phyloP scores from a whole-genome alignment of 2,113 vertebrate species.

The Hemicordylus capensis region DNA sequence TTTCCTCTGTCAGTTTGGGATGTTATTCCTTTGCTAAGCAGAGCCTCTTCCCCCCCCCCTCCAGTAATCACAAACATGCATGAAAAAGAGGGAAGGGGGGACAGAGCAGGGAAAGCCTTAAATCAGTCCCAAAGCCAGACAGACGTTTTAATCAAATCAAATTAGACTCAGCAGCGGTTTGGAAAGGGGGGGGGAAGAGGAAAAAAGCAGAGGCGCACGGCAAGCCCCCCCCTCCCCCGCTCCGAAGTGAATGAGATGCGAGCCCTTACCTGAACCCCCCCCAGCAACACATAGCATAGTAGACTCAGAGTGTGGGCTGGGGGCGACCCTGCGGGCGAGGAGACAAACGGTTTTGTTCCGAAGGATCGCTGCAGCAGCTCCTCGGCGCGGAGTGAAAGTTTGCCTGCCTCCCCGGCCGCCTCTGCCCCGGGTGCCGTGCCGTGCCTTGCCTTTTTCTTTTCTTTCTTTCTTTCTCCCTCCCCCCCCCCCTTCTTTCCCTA shows the following conservation, averaged over 20 bases:
- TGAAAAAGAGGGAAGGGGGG: constrained; percentile 63
- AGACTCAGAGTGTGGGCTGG: constrained; percentile 57
- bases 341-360: constrained; percentile 20
- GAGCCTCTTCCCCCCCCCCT: constrained; percentile 29
- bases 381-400: constrained; percentile 34
- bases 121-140: constrained; percentile 70
- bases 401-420: constrained; percentile 30
- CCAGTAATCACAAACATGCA: constrained; percentile 73
- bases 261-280: constrained; percentile 66
- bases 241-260: constrained; percentile 22
- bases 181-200: no score
- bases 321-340: constrained; percentile 3
- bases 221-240: constrained; percentile 44
- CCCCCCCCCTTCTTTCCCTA: constrained; percentile 10
- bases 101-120: constrained; percentile 58
- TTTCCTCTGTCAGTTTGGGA: constrained; percentile 61
- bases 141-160: constrained; percentile 69
- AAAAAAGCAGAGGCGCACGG: constrained; percentile 17
- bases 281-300: constrained; percentile 68
- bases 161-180: constrained; percentile 63
- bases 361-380: constrained; percentile 34
- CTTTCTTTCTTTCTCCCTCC: neutral
- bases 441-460: neutral
- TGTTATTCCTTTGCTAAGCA: constrained; percentile 64
- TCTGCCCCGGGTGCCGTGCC: constrained; percentile 48